Evolutionary conservation across 2,797 vertebrate species (phyloP).

Genomic region (Anisognathus igniventris): DNA sequence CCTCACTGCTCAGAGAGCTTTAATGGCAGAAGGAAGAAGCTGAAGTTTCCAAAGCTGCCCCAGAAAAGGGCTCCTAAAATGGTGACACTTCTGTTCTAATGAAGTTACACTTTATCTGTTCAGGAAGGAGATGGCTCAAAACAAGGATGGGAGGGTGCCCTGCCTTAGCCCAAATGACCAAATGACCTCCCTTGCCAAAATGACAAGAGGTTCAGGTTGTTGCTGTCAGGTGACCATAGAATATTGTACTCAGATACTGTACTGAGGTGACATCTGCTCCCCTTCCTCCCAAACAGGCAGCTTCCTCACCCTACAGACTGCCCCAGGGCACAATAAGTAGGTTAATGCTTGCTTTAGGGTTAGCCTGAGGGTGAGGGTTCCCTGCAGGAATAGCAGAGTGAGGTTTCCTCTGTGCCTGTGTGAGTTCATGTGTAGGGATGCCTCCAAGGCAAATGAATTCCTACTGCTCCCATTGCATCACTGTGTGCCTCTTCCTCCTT

Average conservation of each 20-base stretch:
- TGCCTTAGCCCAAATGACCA: not conserved
- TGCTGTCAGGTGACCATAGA: not conserved
- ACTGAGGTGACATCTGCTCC: slow-evolving; percentile 10
- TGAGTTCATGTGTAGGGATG: not conserved
- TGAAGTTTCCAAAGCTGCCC: not conserved
- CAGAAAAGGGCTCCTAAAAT: not conserved
- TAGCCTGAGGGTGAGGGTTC: slow-evolving; percentile 71
- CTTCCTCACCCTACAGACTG: slow-evolving; percentile 43
- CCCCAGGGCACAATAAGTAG: slow-evolving; percentile 69
- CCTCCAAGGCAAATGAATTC: not conserved
- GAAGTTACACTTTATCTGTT: not conserved
- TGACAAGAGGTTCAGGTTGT: not conserved
- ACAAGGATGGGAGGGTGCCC: not conserved
- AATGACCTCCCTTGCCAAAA: too few species aligned
- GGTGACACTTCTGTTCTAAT: not conserved
- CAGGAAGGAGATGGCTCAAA: not conserved
- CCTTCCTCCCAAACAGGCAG: slow-evolving; percentile 17
- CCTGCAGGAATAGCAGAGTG: slow-evolving; percentile 14
- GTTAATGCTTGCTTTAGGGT: slow-evolving; percentile 73
- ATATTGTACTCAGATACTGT: not conserved
- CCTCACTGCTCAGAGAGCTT: not conserved
- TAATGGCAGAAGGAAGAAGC: not conserved
- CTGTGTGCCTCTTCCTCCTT: not conserved
- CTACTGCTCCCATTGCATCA: not conserved
- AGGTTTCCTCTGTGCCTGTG: not conserved